Percentiles rank a stretch among this genome's conserved stretches.
Conservation (phyloP, 2,888 invertebrate genomes). For the Aphodius granarius region DNA sequence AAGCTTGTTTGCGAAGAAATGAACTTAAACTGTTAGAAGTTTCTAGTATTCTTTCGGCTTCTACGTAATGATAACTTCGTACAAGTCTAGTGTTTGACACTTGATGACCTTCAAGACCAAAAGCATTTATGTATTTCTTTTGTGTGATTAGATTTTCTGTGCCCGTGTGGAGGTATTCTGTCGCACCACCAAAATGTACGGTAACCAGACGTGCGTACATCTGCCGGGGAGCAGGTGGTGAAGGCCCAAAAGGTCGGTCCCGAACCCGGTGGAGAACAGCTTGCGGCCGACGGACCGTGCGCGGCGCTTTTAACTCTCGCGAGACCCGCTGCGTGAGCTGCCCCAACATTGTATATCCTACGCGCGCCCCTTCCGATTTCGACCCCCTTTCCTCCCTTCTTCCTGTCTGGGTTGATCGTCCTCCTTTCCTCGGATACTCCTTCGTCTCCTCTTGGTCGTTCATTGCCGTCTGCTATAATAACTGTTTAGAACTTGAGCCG, state of each 20-base stretch:
- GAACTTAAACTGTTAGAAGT: too few relatives aligned
- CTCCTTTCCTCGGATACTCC: not conserved
- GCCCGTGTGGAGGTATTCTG: too few relatives aligned
- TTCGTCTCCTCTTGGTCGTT: not conserved
- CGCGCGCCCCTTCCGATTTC: not conserved
- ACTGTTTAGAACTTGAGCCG: not conserved
- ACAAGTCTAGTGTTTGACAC: too few relatives aligned
- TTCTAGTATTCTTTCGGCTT: too few relatives aligned
- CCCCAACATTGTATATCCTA: not conserved
- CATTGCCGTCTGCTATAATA: not conserved
- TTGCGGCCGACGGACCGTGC: not conserved
- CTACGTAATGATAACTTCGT: too few relatives aligned
- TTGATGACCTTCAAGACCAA: too few relatives aligned
- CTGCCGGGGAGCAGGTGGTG: conserved; percentile 18
- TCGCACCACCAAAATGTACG: not conserved
- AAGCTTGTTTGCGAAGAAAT: too few relatives aligned
- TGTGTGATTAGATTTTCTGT: too few relatives aligned
- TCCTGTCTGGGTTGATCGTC: not conserved
- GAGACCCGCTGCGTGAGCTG: not conserved
- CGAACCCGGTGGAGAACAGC: not conserved
- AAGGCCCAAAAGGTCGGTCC: not conserved
- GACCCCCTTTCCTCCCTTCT: not conserved
- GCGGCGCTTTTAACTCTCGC: not conserved
- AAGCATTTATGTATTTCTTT: too few relatives aligned
- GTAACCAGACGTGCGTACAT: conserved; percentile 9